Evolutionary conservation across 2,113 vertebrate species (phyloP), one percentile per base, ranked within the genome.

Genomic region (Oceanites oceanicus): DNA sequence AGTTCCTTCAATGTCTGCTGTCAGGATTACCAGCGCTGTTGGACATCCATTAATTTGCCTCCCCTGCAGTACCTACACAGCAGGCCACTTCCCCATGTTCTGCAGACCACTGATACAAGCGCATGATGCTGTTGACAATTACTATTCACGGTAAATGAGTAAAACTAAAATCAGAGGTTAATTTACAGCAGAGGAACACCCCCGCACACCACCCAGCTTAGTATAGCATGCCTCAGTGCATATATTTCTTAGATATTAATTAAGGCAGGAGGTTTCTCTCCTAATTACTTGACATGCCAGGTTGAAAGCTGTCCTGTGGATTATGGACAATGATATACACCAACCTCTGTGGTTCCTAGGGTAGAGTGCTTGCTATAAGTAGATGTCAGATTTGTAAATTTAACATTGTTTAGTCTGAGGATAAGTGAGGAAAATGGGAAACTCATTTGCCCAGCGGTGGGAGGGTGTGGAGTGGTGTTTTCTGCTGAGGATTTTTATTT

Each of bases 391-490:
- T 90, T 50, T 92, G 93, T 73, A 75, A 88, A 89, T 77, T 86
- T 73, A 89, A 86, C 53, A 47, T 88, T 91, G 90, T 89, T 97
- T 95, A 97, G 94, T 94, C 93, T 97, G 87, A 95, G 84, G 42
- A 73, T 80, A 93, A 94, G 72, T 78, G 76, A 94, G 77, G 75
- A 95, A 96, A 96, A 93, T 65, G 92, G 89, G 93, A 98, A 98
- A 93, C 17, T 90, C 91, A 65, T 97, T 88, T 96, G 67, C 56
- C 36, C 68, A 52, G 86, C 77, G 76, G 67, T n/a, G 36, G 62
- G 63, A 92, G 96, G 97, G 93, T 94, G 95, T 95, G 95, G 94
- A 94, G 90, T 82, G 78, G 85, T 96, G 86, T 94, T 95, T 95
- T 94, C 90, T 94, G 55, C 53, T 6, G 30, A 85, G 76, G 67